phyloP scores from a whole-genome alignment of 2,113 vertebrate genomes.

The Amphilophus citrinellus region DNA sequence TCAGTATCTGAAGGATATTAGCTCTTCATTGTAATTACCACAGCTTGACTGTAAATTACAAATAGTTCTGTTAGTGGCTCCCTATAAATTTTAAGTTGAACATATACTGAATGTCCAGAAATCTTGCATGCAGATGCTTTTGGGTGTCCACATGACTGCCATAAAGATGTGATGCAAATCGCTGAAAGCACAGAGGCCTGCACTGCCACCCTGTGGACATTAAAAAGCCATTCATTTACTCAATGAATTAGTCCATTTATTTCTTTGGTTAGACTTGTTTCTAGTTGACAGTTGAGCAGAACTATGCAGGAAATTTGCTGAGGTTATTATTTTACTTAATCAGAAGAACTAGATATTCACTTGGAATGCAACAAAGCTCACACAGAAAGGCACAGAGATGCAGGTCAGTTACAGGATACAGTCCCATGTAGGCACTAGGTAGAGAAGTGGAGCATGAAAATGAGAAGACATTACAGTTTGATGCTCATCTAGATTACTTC shows the following conservation, averaged over 20 bases:
- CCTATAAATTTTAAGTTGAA: no score
- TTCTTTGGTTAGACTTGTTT: neutral
- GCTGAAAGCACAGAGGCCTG: neutral
- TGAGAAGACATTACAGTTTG: neutral
- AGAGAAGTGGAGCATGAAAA: neutral
- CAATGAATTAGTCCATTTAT: rapidly evolving
- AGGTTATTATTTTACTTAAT: neutral
- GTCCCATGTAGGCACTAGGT: neutral
- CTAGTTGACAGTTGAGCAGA: neutral
- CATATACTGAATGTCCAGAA: no score
- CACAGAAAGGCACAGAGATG: neutral
- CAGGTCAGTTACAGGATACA: neutral
- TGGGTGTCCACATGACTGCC: neutral
- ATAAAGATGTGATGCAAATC: neutral
- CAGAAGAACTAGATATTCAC: neutral
- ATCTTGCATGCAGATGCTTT: neutral
- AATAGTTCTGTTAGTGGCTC: no score
- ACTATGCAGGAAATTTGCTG: neutral
- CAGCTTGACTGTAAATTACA: no score
- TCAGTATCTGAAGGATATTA: no score
- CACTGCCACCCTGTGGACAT: neutral
- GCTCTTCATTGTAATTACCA: no score
- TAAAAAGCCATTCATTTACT: neutral
- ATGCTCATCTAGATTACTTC: neutral
- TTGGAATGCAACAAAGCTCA: neutral